These are phyloP conservation scores for Tetrao urogallus DNA, from an alignment of 2,113 vertebrate species.

Conservation along the genomic window DNA sequence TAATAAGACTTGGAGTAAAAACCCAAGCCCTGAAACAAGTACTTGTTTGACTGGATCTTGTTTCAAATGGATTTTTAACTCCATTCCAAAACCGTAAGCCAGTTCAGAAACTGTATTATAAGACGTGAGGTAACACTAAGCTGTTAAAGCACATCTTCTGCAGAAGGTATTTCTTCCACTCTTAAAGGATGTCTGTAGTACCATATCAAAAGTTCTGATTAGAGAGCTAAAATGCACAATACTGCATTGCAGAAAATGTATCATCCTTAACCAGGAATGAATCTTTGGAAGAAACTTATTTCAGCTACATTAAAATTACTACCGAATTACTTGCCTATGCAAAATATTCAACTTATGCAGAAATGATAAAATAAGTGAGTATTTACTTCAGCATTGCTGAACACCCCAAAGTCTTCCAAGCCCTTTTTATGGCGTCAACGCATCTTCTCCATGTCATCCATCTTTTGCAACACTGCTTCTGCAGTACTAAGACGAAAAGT, in stretches of 20 bases:
- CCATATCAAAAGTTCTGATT: not conserved
- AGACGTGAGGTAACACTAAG: not conserved
- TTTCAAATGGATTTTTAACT: not conserved
- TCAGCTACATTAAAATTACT: not conserved
- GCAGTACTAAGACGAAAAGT: constrained; percentile 83
- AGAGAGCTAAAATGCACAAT: not conserved
- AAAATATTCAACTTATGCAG: not conserved
- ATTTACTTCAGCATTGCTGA: constrained; percentile 78
- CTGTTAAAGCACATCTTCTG: not conserved
- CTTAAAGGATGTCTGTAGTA: fast-evolving
- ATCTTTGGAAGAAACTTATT: not conserved
- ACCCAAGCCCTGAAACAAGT: not conserved
- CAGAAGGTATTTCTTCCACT: not conserved
- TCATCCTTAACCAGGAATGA: not conserved
- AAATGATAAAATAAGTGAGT: not conserved
- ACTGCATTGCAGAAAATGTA: too few species aligned
- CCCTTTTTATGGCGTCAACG: constrained; percentile 81
- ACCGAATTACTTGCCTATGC: not conserved
- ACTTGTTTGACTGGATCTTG: not conserved
- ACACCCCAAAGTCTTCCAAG: constrained; percentile 74
- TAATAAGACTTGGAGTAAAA: not conserved
- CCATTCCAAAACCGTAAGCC: not conserved
- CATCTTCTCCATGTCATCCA: constrained; percentile 97
- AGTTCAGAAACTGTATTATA: not conserved
- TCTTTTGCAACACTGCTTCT: constrained; percentile 96